Conservation (phyloP, 2,797 vertebrate species). For the Takifugu rubripes region DNA sequence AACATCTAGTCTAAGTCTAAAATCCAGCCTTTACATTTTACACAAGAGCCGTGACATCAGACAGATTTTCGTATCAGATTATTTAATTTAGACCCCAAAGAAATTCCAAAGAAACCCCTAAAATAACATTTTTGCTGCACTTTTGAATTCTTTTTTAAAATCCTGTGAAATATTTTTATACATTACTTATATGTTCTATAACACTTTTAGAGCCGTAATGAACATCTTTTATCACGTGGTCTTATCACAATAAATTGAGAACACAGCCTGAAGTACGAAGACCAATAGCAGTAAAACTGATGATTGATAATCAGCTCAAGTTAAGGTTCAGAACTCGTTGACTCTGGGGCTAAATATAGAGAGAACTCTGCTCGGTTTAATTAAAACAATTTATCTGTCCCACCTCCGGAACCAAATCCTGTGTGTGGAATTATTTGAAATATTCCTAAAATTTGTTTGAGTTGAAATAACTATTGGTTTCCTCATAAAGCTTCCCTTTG, state of each 20-base stretch:
- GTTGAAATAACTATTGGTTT: background rate
- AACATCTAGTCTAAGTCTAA: conserved; percentile 4
- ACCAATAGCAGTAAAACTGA: conserved; percentile 56
- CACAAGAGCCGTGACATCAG: background rate
- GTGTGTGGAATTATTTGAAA: background rate
- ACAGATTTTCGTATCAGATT: background rate
- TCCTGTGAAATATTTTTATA: too few relatives aligned
- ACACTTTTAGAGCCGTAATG: conserved; percentile 15
- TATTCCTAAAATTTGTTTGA: conserved; percentile 1
- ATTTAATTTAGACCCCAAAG: background rate
- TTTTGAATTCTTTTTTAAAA: too few relatives aligned
- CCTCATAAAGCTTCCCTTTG: background rate
- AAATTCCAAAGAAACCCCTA: background rate
- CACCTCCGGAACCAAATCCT: background rate
- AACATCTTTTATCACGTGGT: conserved; percentile 16
- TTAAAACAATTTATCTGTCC: background rate
- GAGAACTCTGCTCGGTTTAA: conserved; percentile 2
- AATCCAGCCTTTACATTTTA: conserved; percentile 2
- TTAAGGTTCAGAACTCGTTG: conserved; percentile 50
- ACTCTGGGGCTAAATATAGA: conserved; percentile 22
- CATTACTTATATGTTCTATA: background rate
- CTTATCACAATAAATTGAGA: conserved; percentile 57
- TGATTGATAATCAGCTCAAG: conserved; percentile 53
- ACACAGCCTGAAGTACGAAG: conserved; percentile 48
- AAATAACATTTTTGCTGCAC: too few relatives aligned